These are phyloP conservation scores for Griposia aprilina DNA, from an alignment of 2,888 invertebrate genomes.

Conservation along the genomic window DNA sequence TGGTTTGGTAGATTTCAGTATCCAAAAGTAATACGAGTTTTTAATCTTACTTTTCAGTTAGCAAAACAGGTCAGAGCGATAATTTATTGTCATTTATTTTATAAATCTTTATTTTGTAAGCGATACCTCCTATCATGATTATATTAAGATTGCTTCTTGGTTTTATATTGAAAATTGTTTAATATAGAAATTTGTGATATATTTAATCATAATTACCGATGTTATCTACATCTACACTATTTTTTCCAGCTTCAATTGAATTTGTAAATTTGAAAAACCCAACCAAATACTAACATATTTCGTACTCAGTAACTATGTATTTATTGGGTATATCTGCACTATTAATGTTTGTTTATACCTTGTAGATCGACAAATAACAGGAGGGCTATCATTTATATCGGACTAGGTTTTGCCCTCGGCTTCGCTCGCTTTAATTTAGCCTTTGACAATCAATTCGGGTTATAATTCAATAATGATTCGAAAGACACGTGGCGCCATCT, in stretches of 20 bases:
- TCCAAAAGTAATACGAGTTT: no score
- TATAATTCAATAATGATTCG: no score
- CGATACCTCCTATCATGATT: no score
- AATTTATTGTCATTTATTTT: not conserved
- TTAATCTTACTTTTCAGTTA: not conserved
- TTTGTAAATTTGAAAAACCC: not conserved
- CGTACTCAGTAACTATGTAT: no score
- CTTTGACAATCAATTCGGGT: no score
- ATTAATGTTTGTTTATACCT: not conserved
- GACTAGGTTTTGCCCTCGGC: no score
- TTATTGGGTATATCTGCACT: not conserved
- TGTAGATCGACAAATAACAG: not conserved
- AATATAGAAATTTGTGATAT: not conserved
- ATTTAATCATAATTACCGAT: not conserved
- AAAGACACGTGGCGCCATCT: no score
- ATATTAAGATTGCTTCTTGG: no score
- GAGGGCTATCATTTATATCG: not conserved
- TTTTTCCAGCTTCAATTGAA: not conserved
- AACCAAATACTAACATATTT: not conserved
- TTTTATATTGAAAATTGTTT: no score
- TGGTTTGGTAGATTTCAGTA: no score
- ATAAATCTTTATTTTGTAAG: not conserved
- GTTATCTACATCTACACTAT: no score
- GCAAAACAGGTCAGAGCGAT: not conserved
- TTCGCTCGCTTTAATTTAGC: no score